phyloP scores from a whole-genome alignment of 2,113 vertebrate genomes.

The Camelus dromedarius region DNA sequence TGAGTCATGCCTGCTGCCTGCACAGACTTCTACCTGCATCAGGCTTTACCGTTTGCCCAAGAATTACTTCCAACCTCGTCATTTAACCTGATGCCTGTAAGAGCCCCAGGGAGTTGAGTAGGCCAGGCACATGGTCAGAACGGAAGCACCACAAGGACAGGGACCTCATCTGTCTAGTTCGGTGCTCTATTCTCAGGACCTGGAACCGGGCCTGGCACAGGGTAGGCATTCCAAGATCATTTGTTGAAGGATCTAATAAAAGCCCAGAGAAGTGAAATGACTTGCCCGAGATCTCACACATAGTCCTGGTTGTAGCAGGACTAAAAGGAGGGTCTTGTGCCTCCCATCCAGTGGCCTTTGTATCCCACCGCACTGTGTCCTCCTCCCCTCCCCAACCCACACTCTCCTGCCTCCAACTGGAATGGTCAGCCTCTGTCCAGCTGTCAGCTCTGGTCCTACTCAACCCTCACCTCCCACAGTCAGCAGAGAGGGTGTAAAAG shows the following conservation, averaged over 20 bases:
- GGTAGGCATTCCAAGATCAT: neutral
- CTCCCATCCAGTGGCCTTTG: neutral
- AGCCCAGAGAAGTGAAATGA: neutral
- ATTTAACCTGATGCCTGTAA: neutral
- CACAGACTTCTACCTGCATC: constrained; percentile 3
- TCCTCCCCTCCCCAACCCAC: rapidly evolving
- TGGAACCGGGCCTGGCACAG: neutral
- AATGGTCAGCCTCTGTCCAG: neutral
- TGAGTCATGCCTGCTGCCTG: constrained; percentile 48
- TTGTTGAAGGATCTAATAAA: neutral
- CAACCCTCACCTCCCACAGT: neutral
- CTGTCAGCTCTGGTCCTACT: neutral
- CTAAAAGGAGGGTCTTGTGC: neutral
- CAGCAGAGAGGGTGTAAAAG: neutral
- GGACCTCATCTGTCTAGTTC: neutral
- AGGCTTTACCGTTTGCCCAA: neutral
- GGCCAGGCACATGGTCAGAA: neutral
- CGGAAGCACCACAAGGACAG: neutral
- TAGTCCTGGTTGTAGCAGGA: neutral
- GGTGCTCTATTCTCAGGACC: rapidly evolving
- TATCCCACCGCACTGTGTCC: neutral
- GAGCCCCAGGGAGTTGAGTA: neutral
- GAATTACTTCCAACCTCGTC: neutral
- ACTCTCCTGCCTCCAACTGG: neutral
- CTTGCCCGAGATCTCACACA: neutral